A percentile compares a stretch with the other conserved stretches of the same genome.
Conservation (phyloP, 2,797 vertebrate genomes). For the Petrocephalus sullivani region DNA sequence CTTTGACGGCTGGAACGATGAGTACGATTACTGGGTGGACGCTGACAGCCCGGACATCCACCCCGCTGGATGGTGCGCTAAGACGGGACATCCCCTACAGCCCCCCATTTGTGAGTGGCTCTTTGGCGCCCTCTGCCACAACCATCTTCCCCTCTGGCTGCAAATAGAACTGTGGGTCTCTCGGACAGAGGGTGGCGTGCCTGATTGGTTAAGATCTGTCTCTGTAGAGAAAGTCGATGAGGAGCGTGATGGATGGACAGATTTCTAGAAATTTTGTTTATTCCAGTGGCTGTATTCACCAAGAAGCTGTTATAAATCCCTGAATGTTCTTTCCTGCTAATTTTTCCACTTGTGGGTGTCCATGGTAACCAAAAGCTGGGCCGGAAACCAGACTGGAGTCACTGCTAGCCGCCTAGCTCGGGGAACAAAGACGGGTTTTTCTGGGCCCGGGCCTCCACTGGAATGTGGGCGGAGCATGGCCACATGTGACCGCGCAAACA, state of each 20-base stretch:
- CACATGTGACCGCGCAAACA: neutral
- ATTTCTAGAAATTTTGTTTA: neutral
- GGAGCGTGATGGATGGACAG: neutral
- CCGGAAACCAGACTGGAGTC: neutral
- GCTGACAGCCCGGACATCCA: slow-evolving; percentile 75
- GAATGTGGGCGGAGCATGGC: neutral
- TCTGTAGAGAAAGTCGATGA: neutral
- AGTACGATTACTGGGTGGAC: slow-evolving; percentile 78
- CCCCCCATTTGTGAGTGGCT: slow-evolving; percentile 70
- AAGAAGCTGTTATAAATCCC: slow-evolving; percentile 1
- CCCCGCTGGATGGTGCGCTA: slow-evolving; percentile 76
- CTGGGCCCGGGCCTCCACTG: neutral
- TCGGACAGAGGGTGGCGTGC: neutral
- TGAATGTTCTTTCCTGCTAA: slow-evolving; percentile 24
- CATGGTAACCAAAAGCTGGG: slow-evolving; percentile 34
- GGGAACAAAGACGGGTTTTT: neutral
- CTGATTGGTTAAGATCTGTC: neutral
- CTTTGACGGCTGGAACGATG: slow-evolving; percentile 77
- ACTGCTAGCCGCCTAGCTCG: neutral
- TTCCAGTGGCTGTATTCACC: neutral
- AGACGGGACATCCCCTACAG: slow-evolving; percentile 75
- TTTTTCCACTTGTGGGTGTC: slow-evolving; percentile 27
- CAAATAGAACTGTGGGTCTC: neutral
- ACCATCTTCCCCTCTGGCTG: neutral
- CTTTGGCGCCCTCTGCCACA: neutral